These are phyloP conservation scores for Rhagoletis zephyria DNA, from an alignment of 1,140 invertebrate species.

Conservation along the genomic window DNA sequence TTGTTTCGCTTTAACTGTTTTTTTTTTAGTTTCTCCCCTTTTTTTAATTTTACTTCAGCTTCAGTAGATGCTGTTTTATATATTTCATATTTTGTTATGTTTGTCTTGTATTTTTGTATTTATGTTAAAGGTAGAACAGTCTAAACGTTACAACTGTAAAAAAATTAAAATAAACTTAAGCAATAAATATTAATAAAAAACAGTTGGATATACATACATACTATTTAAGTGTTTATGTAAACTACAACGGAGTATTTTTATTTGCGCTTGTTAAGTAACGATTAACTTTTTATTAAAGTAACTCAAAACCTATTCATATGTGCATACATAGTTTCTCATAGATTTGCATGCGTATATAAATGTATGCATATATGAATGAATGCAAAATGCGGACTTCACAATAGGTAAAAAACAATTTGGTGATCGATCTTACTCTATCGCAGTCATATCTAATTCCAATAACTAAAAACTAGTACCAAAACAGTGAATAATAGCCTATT, in stretches of 20 bases:
- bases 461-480: conserved; percentile 44
- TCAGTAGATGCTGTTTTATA: background rate
- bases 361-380: background rate
- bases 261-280: conserved; percentile 35
- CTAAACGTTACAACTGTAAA: conserved; percentile 46
- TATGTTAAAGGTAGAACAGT: conserved; percentile 43
- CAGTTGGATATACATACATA: background rate
- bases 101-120: conserved; percentile 6
- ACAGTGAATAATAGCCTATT: background rate
- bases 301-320: background rate
- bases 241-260: conserved; percentile 45
- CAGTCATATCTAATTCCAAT: conserved; percentile 16
- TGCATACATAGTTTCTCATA: conserved; percentile 1
- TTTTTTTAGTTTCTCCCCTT: background rate
- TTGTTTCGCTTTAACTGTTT: conserved; percentile 34
- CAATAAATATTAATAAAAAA: conserved; percentile 19
- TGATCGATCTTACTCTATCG: conserved; percentile 25
- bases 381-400: conserved; percentile 13
- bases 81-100: background rate
- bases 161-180: background rate
- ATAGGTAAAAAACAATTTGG: conserved; percentile 18
- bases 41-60: conserved; percentile 1
- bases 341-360: background rate
- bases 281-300: conserved; percentile 27
- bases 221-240: background rate